These are phyloP conservation scores for Pogonus chalceus DNA, from an alignment of 1,140 invertebrate genomes.

Conservation along the genomic window DNA sequence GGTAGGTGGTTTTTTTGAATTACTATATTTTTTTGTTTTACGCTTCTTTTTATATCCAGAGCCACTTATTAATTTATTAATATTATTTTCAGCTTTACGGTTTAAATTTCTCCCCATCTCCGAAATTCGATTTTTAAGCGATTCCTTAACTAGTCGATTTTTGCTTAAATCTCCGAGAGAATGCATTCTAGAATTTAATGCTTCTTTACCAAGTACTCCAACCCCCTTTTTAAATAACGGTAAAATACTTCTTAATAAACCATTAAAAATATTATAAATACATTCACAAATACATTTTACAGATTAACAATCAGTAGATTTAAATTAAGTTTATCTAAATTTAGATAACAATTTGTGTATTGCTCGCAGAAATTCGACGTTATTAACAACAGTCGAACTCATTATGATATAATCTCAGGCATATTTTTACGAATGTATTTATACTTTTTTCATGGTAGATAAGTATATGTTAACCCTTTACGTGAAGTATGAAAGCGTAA, in stretches of 20 bases:
- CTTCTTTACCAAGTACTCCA: not conserved
- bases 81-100: conserved; percentile 22
- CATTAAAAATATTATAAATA: conserved; percentile 16
- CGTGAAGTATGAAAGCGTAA: conserved; percentile 22
- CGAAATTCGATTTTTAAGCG: conserved; percentile 19
- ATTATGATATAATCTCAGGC: conserved; percentile 7
- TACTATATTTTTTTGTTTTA: conserved; percentile 8
- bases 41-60: conserved; percentile 20
- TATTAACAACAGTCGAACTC: conserved; percentile 3
- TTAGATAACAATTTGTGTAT: conserved; percentile 7
- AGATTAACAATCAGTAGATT: conserved; percentile 10
- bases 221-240: not conserved
- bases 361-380: conserved; percentile 11
- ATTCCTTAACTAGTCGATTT: conserved; percentile 16
- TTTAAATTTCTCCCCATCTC: conserved; percentile 25
- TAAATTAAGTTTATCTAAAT: conserved; percentile 12
- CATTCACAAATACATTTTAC: conserved; percentile 20
- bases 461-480: conserved; percentile 11
- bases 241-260: not conserved
- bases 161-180: conserved; percentile 20
- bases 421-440: conserved; percentile 5
- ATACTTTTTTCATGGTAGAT: conserved; percentile 14
- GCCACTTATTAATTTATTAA: conserved; percentile 18
- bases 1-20: conserved; percentile 1
- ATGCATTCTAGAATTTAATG: conserved; percentile 20